phyloP scores from a whole-genome alignment of 2,888 invertebrate genomes.

The Harpagoxenus sublaevis region DNA sequence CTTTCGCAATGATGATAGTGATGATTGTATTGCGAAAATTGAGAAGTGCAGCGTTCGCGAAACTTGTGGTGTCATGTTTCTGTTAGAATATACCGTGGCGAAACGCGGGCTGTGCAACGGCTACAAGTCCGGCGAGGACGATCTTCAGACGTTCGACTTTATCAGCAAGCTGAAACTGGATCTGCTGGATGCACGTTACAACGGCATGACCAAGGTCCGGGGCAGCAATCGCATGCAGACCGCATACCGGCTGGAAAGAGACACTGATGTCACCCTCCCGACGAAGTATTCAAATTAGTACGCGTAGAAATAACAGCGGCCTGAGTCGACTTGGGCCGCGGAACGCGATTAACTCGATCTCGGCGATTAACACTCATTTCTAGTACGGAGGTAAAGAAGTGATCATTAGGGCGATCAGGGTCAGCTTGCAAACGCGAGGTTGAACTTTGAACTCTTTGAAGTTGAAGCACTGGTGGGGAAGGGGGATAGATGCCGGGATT shows the following conservation, averaged over 20 bases:
- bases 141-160: conserved; percentile 93
- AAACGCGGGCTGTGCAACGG: conserved; percentile 87
- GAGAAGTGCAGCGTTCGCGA: not conserved
- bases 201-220: conserved; percentile 90
- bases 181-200: conserved; percentile 88
- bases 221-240: conserved; percentile 93
- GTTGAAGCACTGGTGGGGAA: too few relatives aligned
- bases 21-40: not conserved
- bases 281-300: conserved; percentile 88
- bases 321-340: not conserved
- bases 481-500: too few relatives aligned
- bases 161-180: conserved; percentile 93
- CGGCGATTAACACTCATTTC: not conserved
- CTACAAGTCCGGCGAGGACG: conserved; percentile 91
- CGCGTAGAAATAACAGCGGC: not conserved
- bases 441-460: too few relatives aligned
- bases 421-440: too few relatives aligned
- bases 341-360: not conserved
- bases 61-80: not conserved
- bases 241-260: conserved; percentile 92
- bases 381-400: not conserved
- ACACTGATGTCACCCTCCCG: conserved; percentile 91
- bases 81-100: conserved; percentile 64
- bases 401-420: too few relatives aligned
- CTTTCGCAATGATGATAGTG: not conserved